These are phyloP conservation scores for Mormyrops attenuatus DNA, from an alignment of 2,797 vertebrate species.

Conservation along the genomic window DNA sequence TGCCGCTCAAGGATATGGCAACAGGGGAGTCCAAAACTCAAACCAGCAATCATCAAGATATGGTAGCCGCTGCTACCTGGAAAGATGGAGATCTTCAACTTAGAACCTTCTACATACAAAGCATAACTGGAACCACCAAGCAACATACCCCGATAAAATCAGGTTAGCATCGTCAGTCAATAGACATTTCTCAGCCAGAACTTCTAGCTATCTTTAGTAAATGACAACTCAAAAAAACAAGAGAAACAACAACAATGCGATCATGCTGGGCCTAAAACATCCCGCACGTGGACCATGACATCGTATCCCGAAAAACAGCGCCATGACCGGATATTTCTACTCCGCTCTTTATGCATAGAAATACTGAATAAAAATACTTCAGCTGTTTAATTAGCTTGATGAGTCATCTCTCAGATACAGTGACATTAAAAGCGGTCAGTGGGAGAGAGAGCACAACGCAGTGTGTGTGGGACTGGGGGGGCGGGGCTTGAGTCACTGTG, in stretches of 20 bases:
- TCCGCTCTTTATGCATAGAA: not conserved
- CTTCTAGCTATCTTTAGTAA: not conserved
- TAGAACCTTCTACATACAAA: not conserved
- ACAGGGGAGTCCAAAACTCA: not conserved
- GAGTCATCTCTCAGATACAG: not conserved
- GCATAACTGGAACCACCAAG: not conserved
- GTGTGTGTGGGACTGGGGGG: not conserved
- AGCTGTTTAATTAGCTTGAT: not conserved
- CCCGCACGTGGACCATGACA: not conserved
- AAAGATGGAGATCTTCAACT: not conserved
- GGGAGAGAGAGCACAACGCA: not conserved
- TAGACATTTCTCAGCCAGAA: not conserved
- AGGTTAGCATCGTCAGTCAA: not conserved
- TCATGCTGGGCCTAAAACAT: not conserved
- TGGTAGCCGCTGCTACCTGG: not conserved
- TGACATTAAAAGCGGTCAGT: not conserved
- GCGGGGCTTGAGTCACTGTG: not conserved
- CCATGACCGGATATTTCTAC: not conserved
- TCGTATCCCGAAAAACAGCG: not conserved
- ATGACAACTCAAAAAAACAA: not conserved
- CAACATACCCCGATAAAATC: not conserved
- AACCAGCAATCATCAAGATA: not conserved
- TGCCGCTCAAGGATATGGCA: not conserved
- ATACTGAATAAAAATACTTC: not conserved
- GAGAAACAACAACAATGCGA: not conserved